Conservation (phyloP, 2,113 vertebrate species). For the Syrrhaptes paradoxus region DNA sequence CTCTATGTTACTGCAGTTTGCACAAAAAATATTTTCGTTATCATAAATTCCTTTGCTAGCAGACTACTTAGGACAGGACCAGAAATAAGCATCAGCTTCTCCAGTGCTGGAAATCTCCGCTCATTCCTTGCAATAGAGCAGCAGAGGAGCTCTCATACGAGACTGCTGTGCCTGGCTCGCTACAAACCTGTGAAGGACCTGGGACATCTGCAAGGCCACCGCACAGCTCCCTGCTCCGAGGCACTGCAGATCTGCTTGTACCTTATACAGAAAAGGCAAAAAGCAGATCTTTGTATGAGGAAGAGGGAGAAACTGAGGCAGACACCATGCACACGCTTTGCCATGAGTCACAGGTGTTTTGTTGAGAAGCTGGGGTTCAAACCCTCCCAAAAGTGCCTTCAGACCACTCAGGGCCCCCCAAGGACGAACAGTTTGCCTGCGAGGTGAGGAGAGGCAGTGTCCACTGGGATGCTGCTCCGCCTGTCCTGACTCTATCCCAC, state of each 20-base stretch:
- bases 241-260: background rate
- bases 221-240: accelerated
- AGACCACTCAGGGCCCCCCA: background rate
- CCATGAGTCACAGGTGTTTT: background rate
- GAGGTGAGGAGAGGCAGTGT: background rate
- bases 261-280: background rate
- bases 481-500: background rate
- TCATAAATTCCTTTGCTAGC: constrained; percentile 37
- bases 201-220: background rate
- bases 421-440: accelerated
- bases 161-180: accelerated
- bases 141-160: accelerated
- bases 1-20: constrained; percentile 15
- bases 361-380: background rate
- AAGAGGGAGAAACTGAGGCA: background rate
- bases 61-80: background rate
- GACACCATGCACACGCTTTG: accelerated
- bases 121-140: background rate
- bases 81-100: background rate
- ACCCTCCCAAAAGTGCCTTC: background rate
- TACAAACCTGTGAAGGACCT: background rate
- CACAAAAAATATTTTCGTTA: constrained; percentile 51
- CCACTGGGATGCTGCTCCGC: background rate
- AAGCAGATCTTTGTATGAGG: background rate
- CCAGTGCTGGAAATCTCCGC: background rate